Evolutionary conservation across 92 coral and sea anemone genomes (phyloP).

Genomic region (Porites divaricata): DNA sequence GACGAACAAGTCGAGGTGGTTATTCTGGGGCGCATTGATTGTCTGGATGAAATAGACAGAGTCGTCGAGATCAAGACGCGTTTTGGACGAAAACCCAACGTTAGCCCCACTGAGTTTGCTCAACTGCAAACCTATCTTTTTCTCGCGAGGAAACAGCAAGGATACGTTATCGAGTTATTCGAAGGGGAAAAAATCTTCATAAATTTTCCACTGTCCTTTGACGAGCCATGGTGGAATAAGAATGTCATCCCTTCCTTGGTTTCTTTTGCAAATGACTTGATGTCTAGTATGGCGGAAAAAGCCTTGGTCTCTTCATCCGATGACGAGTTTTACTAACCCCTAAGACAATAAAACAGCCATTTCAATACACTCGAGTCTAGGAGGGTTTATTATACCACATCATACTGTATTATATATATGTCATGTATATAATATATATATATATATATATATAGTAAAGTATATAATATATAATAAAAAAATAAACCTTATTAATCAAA

Average conservation of each 20-base stretch:
- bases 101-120: neutral
- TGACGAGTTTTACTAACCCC: neutral
- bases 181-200: neutral
- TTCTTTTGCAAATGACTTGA: slow-evolving; percentile 4
- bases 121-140: slow-evolving; percentile 17
- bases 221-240: neutral
- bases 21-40: slow-evolving; percentile 7
- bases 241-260: neutral
- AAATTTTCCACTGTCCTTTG: neutral
- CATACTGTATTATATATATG: too few relatives aligned
- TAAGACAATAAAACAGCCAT: neutral
- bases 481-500: too few relatives aligned
- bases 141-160: neutral
- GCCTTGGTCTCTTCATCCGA: neutral
- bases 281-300: neutral
- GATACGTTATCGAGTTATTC: slow-evolving; percentile 5
- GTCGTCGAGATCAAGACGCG: slow-evolving; percentile 30
- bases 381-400: too few relatives aligned
- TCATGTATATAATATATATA: too few relatives aligned
- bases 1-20: neutral
- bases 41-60: neutral
- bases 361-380: too few relatives aligned
- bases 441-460: too few relatives aligned
- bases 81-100: neutral
- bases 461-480: too few relatives aligned